phyloP scores from a whole-genome alignment of 2,888 invertebrate species.

The Leptura quadrifasciata region DNA sequence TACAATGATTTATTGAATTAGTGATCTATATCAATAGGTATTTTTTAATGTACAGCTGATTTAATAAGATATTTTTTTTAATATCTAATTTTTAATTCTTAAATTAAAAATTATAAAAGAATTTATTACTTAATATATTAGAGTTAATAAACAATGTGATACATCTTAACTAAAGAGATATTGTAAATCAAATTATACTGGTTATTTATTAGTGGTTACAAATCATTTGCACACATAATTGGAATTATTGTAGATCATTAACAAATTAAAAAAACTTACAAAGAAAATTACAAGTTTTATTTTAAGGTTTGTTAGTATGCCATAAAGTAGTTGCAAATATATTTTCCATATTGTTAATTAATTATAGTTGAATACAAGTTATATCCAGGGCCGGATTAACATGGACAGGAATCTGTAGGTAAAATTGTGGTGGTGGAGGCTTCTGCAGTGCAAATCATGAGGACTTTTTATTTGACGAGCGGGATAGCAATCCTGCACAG shows the following conservation, averaged over 20 bases:
- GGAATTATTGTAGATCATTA: neutral
- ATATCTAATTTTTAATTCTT: neutral
- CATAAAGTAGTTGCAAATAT: too few relatives aligned
- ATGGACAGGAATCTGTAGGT: too few relatives aligned
- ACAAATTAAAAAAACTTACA: neutral
- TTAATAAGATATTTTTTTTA: neutral
- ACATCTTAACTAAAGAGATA: neutral
- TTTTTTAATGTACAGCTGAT: neutral
- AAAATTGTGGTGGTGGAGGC: too few relatives aligned
- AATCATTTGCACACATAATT: conserved; percentile 3
- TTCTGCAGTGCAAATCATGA: too few relatives aligned
- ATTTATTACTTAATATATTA: neutral
- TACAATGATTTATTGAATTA: conserved; percentile 15
- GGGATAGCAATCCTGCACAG: too few relatives aligned
- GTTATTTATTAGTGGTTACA: neutral
- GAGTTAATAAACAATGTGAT: neutral
- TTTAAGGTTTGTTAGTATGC: too few relatives aligned
- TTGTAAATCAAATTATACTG: neutral
- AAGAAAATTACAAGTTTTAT: too few relatives aligned
- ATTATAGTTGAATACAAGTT: too few relatives aligned
- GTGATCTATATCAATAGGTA: neutral
- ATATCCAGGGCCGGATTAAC: too few relatives aligned
- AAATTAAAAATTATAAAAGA: neutral
- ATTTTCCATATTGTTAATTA: too few relatives aligned
- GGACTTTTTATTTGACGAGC: too few relatives aligned